A percentile compares a stretch with the other conserved stretches of the same genome.
Conservation (phyloP, 2,113 vertebrate species). For the Syngnathoides biaculeatus region DNA sequence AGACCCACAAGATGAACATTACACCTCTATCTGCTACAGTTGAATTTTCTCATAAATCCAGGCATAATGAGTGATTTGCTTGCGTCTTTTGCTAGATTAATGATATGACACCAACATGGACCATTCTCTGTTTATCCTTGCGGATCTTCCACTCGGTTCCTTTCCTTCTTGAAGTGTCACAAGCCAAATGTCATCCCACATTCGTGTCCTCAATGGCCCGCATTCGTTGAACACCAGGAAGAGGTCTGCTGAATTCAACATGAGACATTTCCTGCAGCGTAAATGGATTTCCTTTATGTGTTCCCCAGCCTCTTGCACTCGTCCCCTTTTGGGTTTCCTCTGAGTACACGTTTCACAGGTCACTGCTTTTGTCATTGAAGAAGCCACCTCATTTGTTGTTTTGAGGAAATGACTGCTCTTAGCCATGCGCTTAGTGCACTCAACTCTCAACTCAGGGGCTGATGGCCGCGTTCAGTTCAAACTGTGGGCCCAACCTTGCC, state of each 20-base stretch:
- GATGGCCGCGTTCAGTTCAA: too few relatives aligned
- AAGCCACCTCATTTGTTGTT: constrained; percentile 1
- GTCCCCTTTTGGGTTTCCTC: constrained; percentile 34
- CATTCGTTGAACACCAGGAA: constrained; percentile 57
- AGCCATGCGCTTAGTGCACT: too few relatives aligned
- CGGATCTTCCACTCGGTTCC: background rate
- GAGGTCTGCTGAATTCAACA: constrained; percentile 32
- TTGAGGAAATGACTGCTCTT: constrained; percentile 7
- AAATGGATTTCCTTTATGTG: constrained; percentile 85
- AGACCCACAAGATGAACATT: background rate
- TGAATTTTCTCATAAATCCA: background rate
- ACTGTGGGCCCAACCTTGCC: too few relatives aligned
- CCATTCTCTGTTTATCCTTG: background rate
- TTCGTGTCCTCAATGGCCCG: constrained; percentile 42
- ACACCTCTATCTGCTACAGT: background rate
- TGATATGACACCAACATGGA: background rate
- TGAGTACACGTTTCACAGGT: background rate
- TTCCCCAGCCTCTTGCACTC: constrained; percentile 69
- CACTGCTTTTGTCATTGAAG: constrained; percentile 9
- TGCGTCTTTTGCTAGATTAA: background rate
- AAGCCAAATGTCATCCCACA: constrained; percentile 19
- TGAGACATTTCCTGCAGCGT: constrained; percentile 78
- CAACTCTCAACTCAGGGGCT: too few relatives aligned
- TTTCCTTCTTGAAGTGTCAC: constrained; percentile 8
- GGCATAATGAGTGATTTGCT: background rate